Percentiles rank a stretch among this genome's conserved stretches.
Conservation (phyloP, 2,113 vertebrate genomes). For the Andinoacara biseriatus region DNA sequence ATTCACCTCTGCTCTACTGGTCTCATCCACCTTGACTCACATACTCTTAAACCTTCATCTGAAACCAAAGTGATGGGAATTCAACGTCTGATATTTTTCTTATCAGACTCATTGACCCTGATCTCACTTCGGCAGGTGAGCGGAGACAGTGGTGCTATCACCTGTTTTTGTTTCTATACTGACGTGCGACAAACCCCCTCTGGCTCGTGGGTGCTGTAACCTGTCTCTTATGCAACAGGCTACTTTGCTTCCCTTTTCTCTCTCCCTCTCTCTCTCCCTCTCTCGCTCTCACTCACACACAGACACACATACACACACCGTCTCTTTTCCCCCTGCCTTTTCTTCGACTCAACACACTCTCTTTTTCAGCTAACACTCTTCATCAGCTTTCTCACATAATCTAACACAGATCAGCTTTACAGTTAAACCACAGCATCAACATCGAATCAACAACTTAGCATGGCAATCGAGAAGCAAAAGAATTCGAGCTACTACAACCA, state of each 20-base stretch:
- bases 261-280: background rate
- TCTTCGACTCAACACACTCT: constrained; percentile 8
- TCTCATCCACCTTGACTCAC: constrained; percentile 2
- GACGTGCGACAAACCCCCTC: constrained; percentile 28
- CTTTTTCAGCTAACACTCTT: constrained; percentile 8
- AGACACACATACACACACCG: background rate
- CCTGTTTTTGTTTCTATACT: constrained; percentile 9
- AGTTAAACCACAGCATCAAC: constrained; percentile 42
- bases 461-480: constrained; percentile 37
- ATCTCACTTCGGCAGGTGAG: constrained; percentile 38
- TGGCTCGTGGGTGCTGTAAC: constrained; percentile 21
- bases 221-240: constrained; percentile 41
- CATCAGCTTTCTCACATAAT: constrained; percentile 26
- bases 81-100: constrained; percentile 51
- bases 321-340: constrained; percentile 14
- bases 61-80: constrained; percentile 56
- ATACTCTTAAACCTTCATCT: background rate
- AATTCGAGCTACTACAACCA: constrained; percentile 23
- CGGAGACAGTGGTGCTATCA: background rate
- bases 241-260: constrained; percentile 18
- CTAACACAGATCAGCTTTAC: constrained; percentile 51
- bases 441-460: constrained; percentile 41
- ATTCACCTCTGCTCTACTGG: constrained; percentile 19
- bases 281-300: background rate
- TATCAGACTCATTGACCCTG: constrained; percentile 69